phyloP scores from a whole-genome alignment of 2,888 invertebrate species.

The Chydorus sphaericus region DNA sequence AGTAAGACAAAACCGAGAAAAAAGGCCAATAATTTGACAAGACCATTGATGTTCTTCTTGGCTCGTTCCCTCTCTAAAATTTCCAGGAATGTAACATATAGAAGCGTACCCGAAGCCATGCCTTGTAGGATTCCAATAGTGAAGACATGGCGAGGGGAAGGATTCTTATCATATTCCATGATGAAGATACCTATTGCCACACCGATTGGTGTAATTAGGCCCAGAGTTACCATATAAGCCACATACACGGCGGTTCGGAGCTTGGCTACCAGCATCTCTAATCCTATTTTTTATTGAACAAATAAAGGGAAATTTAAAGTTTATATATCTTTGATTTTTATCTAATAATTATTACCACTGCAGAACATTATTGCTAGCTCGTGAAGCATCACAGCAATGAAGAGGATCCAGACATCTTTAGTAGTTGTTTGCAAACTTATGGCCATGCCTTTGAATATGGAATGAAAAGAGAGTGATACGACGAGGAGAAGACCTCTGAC shows the following conservation, averaged over 20 bases:
- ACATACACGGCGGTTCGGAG: constrained; percentile 29
- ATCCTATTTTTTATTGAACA: too few relatives aligned
- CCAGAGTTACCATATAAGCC: constrained; percentile 32
- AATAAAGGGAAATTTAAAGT: too few relatives aligned
- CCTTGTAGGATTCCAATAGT: constrained; percentile 26
- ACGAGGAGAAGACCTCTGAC: constrained; percentile 32
- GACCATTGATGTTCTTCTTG: constrained; percentile 23
- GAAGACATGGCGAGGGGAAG: constrained; percentile 29
- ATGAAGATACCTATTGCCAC: constrained; percentile 33
- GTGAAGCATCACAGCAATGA: constrained; percentile 37
- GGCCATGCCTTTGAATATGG: constrained; percentile 38
- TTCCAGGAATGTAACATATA: constrained; percentile 39
- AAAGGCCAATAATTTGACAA: constrained; percentile 11
- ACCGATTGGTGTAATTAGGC: constrained; percentile 37
- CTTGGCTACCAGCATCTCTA: constrained; percentile 33
- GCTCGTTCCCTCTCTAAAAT: constrained; percentile 33
- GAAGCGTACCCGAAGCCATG: constrained; percentile 29
- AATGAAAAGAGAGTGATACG: constrained; percentile 38
- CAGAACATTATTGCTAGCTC: constrained; percentile 39
- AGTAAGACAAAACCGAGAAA: constrained; percentile 14
- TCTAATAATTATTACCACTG: constrained; percentile 38
- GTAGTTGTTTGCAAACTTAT: constrained; percentile 34
- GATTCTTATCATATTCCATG: constrained; percentile 28
- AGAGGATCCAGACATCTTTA: constrained; percentile 36
- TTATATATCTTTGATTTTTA: too few relatives aligned